Percentiles rank a stretch among this genome's conserved stretches.
phyloP scores from a whole-genome alignment of 2,797 vertebrate genomes.

The Phaenicophaeus curvirostris region DNA sequence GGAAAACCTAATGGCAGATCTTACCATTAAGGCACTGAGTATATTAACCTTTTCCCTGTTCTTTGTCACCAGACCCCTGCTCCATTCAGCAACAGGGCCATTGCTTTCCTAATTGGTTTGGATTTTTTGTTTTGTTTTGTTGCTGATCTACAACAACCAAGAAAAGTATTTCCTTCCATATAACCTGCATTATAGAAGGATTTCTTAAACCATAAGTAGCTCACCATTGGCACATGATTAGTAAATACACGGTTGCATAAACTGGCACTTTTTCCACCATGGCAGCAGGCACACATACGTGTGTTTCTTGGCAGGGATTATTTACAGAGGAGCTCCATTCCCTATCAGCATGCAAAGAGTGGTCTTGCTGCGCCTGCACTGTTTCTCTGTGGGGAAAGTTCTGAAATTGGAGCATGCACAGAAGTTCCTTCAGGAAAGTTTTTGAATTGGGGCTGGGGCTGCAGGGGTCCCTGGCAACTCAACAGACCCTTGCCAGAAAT shows the following conservation, averaged over 20 bases:
- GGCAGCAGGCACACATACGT: not conserved
- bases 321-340: too few relatives aligned
- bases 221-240: not conserved
- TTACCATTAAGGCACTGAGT: not conserved
- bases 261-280: not conserved
- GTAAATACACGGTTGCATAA: not conserved
- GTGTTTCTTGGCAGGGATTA: too few relatives aligned
- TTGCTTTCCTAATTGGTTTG: not conserved
- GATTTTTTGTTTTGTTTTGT: not conserved
- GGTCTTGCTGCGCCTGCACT: too few relatives aligned
- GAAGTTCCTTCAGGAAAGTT: too few relatives aligned
- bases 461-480: too few relatives aligned
- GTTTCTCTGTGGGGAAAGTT: too few relatives aligned
- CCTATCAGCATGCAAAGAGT: too few relatives aligned
- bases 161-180: not conserved
- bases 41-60: not conserved
- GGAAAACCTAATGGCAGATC: not conserved
- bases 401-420: too few relatives aligned
- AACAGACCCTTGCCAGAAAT: too few relatives aligned
- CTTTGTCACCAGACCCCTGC: not conserved
- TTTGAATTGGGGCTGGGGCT: too few relatives aligned
- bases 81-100: not conserved
- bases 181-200: not conserved
- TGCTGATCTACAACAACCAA: not conserved
- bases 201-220: not conserved